Conservation (phyloP, 1,140 invertebrate genomes). For the Drusus annulatus region DNA sequence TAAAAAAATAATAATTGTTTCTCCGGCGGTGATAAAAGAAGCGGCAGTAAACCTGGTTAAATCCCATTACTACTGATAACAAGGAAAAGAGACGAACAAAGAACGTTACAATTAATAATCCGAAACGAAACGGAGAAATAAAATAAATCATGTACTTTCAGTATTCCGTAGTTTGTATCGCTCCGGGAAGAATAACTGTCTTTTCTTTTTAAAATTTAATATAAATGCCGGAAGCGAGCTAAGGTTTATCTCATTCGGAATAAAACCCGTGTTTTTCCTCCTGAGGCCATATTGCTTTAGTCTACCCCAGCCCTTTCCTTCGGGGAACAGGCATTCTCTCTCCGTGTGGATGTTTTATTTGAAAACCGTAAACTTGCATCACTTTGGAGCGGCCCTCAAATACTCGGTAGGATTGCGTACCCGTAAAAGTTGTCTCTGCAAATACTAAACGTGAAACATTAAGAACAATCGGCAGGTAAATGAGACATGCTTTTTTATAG, state of each 20-base stretch:
- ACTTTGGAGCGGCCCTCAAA: constrained; percentile 1
- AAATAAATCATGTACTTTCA: too few relatives aligned
- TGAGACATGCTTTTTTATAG: too few relatives aligned
- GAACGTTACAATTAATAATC: too few relatives aligned
- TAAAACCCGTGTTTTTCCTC: constrained; percentile 25
- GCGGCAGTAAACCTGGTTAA: too few relatives aligned
- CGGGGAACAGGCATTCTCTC: constrained; percentile 11
- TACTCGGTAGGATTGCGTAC: neutral
- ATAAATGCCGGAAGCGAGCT: constrained; percentile 24
- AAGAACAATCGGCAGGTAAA: too few relatives aligned
- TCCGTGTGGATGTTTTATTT: constrained; percentile 24
- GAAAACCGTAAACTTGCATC: constrained; percentile 35
- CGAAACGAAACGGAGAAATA: too few relatives aligned
- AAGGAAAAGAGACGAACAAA: too few relatives aligned
- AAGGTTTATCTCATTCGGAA: constrained; percentile 20
- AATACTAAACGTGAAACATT: neutral
- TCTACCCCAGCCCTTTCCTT: constrained; percentile 18
- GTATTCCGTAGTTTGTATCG: neutral
- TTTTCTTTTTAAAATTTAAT: constrained; percentile 27
- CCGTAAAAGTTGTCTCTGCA: neutral
- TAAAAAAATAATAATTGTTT: too few relatives aligned
- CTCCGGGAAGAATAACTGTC: neutral
- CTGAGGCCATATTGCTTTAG: constrained; percentile 23
- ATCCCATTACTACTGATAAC: too few relatives aligned
- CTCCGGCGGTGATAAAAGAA: too few relatives aligned